phyloP scores from a whole-genome alignment of 2,113 vertebrate genomes.

The Loxodonta africana region DNA sequence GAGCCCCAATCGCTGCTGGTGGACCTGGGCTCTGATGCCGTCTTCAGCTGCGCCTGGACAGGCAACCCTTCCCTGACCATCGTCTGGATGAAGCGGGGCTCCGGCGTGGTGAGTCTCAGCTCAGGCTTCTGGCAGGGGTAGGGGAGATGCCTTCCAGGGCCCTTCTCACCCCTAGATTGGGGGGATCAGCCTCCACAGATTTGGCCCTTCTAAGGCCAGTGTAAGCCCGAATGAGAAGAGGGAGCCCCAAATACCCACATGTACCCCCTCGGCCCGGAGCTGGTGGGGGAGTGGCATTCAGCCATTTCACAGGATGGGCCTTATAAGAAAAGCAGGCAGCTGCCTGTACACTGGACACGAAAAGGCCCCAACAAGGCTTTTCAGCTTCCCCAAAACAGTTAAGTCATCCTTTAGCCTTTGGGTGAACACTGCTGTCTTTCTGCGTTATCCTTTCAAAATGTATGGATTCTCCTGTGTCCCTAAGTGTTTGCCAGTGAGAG shows the following conservation, averaged over 20 bases:
- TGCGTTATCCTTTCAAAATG: background rate
- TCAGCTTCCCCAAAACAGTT: background rate
- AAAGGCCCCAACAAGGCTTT: background rate
- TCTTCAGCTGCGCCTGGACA: constrained; percentile 98
- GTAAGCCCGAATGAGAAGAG: background rate
- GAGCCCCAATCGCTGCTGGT: constrained; percentile 98
- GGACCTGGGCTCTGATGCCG: constrained; percentile 95
- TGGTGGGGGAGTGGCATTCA: too few species aligned
- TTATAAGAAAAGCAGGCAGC: background rate
- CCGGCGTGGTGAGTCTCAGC: constrained; percentile 94
- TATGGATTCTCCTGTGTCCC: background rate
- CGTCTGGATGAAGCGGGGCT: constrained; percentile 99
- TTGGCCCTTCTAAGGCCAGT: too few species aligned
- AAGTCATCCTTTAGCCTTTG: background rate
- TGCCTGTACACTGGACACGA: accelerated
- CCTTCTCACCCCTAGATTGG: background rate
- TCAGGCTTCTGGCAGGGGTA: too few species aligned
- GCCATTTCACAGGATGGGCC: accelerated
- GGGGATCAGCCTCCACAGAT: background rate
- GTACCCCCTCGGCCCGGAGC: background rate
- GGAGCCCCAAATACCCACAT: background rate
- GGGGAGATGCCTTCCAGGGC: background rate
- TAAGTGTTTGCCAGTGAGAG: background rate
- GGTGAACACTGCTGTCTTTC: background rate
- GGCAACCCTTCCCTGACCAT: constrained; percentile 99